A percentile compares a stretch with the other conserved stretches of the same genome.
Evolutionary conservation across 2,888 invertebrate species (phyloP).

Genomic region (Nysson spinosus): DNA sequence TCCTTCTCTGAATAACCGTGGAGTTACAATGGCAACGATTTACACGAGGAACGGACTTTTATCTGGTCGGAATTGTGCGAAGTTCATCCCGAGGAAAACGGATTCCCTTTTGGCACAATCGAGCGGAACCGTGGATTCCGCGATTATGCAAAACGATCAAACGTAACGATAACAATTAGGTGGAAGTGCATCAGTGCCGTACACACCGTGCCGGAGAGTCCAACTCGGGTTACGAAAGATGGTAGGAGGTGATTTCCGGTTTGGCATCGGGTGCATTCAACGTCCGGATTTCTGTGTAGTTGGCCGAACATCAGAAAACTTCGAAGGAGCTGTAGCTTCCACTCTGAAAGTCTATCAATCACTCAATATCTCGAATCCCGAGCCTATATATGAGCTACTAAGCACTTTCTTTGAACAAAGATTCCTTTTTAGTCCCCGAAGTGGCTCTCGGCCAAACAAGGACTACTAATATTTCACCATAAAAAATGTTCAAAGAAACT

Average conservation of each 20-base stretch:
- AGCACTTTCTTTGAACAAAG: conserved; percentile 64
- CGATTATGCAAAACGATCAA: conserved; percentile 54
- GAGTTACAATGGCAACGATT: neutral
- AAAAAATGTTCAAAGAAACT: neutral
- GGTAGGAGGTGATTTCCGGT: conserved; percentile 65
- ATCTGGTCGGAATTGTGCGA: neutral
- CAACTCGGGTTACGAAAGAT: conserved; percentile 18
- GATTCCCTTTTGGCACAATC: conserved; percentile 20
- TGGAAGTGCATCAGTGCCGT: conserved; percentile 9
- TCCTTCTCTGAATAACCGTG: no score
- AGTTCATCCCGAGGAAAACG: neutral
- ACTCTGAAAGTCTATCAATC: conserved; percentile 72
- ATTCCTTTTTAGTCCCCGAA: conserved; percentile 54
- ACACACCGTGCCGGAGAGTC: conserved; percentile 10
- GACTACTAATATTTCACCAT: conserved; percentile 13
- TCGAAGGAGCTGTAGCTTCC: conserved; percentile 61
- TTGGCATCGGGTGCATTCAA: conserved; percentile 65
- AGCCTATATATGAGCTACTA: conserved; percentile 45
- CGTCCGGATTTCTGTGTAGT: conserved; percentile 51
- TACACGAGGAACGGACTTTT: neutral
- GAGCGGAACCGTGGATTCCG: conserved; percentile 25
- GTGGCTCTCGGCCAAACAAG: conserved; percentile 69
- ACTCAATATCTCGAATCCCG: conserved; percentile 62
- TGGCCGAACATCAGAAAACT: conserved; percentile 71
- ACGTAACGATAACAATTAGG: conserved; percentile 56